Base-by-base conservation (phyloP, 2,888 invertebrate genomes). In the Drosophila conformis region DNA sequence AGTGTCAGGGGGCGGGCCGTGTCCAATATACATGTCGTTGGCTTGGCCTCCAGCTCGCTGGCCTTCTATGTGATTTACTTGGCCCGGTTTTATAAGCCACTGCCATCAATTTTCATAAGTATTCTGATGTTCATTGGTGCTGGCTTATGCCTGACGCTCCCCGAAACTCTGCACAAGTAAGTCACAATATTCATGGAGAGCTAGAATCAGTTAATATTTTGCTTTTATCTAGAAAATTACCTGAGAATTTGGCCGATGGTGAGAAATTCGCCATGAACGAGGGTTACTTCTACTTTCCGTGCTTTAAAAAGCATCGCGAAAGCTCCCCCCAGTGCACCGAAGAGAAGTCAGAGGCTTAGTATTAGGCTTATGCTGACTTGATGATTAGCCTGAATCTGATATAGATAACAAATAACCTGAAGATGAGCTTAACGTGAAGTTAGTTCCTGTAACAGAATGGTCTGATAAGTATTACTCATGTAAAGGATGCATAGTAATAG, bases 1-100 rank as follows among this genome's bases (percentile, higher is more conserved):
- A 94, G 94, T 53, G 94, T 95, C 1, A 91, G 95, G 33, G 95
- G 95, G 0, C 94, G 94, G 80, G 95, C 95, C n/a, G 94, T 95
- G 5, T 94, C 95, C 11, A 94, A 94, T 40, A 94, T 95, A 2
- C 95, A 95, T 83, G 94, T 95, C 1, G 93, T 94, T n/a, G 95
- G 95, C 4, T 94, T 94, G 83, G 94, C 94, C 1, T 94, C 94
- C 36, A 94, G 94, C 67, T 95, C 95, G 73, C 92, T 94, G 80
- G 94, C 94, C 74, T 93, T 95, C 2, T 94, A 95, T 87, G 94
- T 95, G 48, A 92, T 95, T 35, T 94, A 94, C 76, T 80, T 94
- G 83, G 94, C 93, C 40, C 83, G 81, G 27, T 90, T 79, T 38
- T 93, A 91, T 90, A 92, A 92, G 73, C 94, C 94, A 0, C 82